Evolutionary conservation across 2,797 vertebrate species (phyloP), one percentile per base, ranked within the genome.

Genomic region (Oreonectes daqikongensis): DNA sequence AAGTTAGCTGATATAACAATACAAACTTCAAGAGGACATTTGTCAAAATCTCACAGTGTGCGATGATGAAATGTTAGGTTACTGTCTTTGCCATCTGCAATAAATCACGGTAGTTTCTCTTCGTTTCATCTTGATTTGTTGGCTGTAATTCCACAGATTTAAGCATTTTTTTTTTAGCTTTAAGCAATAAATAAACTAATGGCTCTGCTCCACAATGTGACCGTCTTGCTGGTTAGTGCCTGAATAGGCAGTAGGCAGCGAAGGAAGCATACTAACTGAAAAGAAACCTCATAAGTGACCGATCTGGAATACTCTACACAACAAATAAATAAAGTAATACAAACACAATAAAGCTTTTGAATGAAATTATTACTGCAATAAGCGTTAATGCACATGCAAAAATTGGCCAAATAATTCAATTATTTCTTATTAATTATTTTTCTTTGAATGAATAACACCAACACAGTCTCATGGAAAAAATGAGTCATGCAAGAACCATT

Each of bases 51-150:
- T 15, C 46, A 79, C 55, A 69, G 44, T 61, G 44, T 59, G 18
- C 50, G 73, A 3, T 78, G 59, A 68, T 78, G 55, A 68, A 55
- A 73, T 55, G 52, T 57, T 40, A 38, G 40, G 57, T 30, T 60
- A 12, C 32, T 15, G 10, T 65, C 5, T 76, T 50, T 68, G 53
- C 67, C 53, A 69, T 46, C 9, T 69, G 15, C 53, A 48, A 68
- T 60, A 60, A 50, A 69, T 48, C 42, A 48, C 20, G n/a, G 50
- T 12, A 53, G 63, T 52, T 40, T 22, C 15, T 8, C 64, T 4
- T 74, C 60, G 42, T 22, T 30, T 15, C 17, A 73, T 63, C 32
- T 55, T n/a, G 24, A 44, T 59, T 71, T 18, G 20, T 24, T 55
- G 20, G n/a, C 38, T 26, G 15, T 18, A 46, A 60, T 30, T 60